These are phyloP conservation scores for Conus betulinus DNA, from an alignment of 1,140 invertebrate species.

Conservation along the genomic window DNA sequence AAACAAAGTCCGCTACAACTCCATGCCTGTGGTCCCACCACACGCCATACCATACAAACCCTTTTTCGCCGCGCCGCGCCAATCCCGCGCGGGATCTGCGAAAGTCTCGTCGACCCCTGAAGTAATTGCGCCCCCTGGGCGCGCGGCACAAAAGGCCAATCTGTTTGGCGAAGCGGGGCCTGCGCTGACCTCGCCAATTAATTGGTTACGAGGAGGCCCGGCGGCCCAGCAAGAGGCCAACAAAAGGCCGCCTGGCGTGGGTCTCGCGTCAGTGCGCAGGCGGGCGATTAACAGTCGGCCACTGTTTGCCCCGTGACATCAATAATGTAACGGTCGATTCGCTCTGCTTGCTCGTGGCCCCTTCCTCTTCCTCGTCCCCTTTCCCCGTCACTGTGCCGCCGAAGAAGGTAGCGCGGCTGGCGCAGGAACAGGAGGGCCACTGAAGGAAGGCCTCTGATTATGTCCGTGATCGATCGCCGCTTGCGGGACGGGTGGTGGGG, in stretches of 20 bases:
- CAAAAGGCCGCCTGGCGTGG: conserved; percentile 3
- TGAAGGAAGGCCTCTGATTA: too few species aligned
- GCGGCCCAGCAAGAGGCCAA: background rate
- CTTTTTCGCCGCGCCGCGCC: background rate
- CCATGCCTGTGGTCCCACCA: background rate
- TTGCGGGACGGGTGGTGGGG: background rate
- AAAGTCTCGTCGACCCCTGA: background rate
- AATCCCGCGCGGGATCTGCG: background rate
- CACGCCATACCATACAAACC: background rate
- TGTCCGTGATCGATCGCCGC: too few species aligned
- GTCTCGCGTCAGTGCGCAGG: conserved; percentile 25
- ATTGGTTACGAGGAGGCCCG: conserved; percentile 25
- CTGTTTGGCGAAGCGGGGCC: conserved; percentile 26
- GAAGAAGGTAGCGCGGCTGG: too few species aligned
- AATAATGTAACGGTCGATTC: conserved; percentile 35
- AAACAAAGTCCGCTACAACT: background rate
- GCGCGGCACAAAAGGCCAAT: conserved; percentile 31
- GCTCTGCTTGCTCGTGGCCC: background rate
- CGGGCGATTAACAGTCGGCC: conserved; percentile 14
- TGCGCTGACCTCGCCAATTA: conserved; percentile 32
- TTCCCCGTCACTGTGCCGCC: background rate
- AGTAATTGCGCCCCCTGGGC: conserved; percentile 26
- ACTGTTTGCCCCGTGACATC: conserved; percentile 38
- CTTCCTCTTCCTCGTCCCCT: background rate
- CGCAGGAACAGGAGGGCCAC: too few species aligned